Evolutionary conservation across 2,113 vertebrate species (phyloP), one percentile per base, ranked within the genome.

Genomic region (Sinocyclocheilus anshuiensis): DNA sequence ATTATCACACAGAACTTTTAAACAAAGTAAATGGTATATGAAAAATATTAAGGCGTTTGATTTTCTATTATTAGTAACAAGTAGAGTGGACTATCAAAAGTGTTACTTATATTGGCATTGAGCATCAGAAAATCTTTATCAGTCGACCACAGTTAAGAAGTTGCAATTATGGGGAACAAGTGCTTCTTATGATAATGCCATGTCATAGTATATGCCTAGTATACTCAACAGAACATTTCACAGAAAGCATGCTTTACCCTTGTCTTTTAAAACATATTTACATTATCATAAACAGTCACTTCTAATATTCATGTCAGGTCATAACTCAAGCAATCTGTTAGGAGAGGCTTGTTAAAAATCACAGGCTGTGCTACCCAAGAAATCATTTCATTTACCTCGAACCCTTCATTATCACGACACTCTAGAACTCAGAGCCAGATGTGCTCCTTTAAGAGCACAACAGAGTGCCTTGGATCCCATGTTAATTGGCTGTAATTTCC

Each of bases 401-500:
- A 12, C 36, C 20, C 13, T 4, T 63, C 78, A 42, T 48, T 65
- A 65, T 81, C 39, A 48, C 3, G 7, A 48, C 39, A 65, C 36
- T 24, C 33, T 61, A 67, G 8, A 81, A 59, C n/a, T 48, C 59
- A 12, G 59, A 67, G 79, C 61, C 79, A 67, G 61, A 67, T 80
- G 57, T 63, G 78, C 57, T 81, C 39, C n/a, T 81, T 26, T 42
- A 65, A 79, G 39, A 84, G 77, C 13, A 79, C 81, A 72, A 24
- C 61, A 72, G 24, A 57, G 61, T 88, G 24, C 6, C 57, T 53
- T n/a, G n/a, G 26, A 67, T 22, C 4, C 45, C 45, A 11, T 67
- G 80, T 75, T 84, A 84, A 84, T 86, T 86, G 84, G 53, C 57
- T 48, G 16, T 63, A 57, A 74, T 75, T 72, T n/a, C 59, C 24